Evolutionary conservation across 2,113 vertebrate species (phyloP).

Genomic region (Leucosticte australis): DNA sequence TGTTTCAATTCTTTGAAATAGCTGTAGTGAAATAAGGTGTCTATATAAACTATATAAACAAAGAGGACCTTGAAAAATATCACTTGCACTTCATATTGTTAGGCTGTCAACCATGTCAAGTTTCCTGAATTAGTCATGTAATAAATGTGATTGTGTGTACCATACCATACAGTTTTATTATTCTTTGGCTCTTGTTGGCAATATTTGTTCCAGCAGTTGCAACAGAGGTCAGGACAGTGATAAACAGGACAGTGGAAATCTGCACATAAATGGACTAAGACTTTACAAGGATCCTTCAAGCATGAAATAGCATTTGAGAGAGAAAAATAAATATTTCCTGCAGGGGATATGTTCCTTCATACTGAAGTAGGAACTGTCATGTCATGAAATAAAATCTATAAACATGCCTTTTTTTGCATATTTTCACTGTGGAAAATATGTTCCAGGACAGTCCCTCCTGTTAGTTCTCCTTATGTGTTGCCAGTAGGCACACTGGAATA

Average conservation of each 20-base stretch:
- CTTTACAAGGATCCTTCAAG: constrained; percentile 3
- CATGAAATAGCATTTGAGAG: neutral
- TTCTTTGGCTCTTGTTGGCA: neutral
- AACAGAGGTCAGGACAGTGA: constrained; percentile 5
- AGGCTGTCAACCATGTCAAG: neutral
- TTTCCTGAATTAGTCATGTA: neutral
- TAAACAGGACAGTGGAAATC: constrained; percentile 30
- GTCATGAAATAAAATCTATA: neutral
- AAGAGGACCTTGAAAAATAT: neutral
- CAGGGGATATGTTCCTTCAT: neutral
- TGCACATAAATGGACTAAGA: constrained; percentile 16
- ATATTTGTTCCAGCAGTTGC: neutral
- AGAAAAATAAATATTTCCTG: constrained; percentile 10
- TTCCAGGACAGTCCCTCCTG: neutral
- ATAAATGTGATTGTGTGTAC: neutral
- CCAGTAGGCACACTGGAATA: neutral
- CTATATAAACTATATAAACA: neutral
- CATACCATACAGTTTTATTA: neutral
- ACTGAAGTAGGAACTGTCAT: neutral
- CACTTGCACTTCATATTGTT: neutral
- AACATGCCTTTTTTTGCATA: neutral
- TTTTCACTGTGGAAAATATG: neutral
- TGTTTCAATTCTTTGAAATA: neutral
- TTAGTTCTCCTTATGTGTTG: neutral
- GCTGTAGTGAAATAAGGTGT: neutral